These are phyloP conservation scores for Festucalex cinctus DNA, from an alignment of 2,113 vertebrate genomes.

Conservation along the genomic window DNA sequence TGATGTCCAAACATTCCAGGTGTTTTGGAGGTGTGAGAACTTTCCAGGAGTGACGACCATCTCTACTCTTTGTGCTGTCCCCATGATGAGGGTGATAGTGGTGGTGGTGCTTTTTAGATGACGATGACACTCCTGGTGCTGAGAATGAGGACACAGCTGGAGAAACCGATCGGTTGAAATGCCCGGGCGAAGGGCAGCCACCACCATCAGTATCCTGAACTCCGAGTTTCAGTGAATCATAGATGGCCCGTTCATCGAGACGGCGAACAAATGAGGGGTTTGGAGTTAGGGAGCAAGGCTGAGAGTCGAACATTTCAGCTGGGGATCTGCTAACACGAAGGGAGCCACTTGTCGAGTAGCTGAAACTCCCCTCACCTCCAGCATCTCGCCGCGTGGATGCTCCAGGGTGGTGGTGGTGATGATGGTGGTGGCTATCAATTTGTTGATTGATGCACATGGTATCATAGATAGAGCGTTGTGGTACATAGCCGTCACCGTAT, in stretches of 20 bases:
- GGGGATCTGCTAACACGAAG: constrained; percentile 68
- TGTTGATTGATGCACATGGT: constrained; percentile 97
- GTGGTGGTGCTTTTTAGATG: constrained; percentile 69
- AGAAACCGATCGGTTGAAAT: constrained; percentile 66
- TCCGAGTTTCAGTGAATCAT: constrained; percentile 89
- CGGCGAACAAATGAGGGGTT: constrained; percentile 77
- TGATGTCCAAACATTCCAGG: constrained; percentile 77
- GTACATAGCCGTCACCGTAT: constrained; percentile 93
- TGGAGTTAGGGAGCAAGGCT: constrained; percentile 78
- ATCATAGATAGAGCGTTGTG: constrained; percentile 95
- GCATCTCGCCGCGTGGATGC: constrained; percentile 77
- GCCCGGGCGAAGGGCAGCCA: constrained; percentile 70
- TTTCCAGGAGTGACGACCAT: constrained; percentile 86
- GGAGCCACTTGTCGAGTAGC: constrained; percentile 60
- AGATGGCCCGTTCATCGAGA: constrained; percentile 92
- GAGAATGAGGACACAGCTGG: constrained; percentile 72
- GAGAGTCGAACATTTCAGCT: constrained; percentile 76
- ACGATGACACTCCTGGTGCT: constrained; percentile 64
- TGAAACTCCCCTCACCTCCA: constrained; percentile 70
- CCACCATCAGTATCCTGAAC: constrained; percentile 77
- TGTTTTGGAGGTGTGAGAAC: constrained; percentile 84
- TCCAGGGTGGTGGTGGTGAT: constrained; percentile 76
- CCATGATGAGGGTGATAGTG: constrained; percentile 62
- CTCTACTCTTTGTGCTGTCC: constrained; percentile 63
- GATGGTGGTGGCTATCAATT: constrained; percentile 78